Base-by-base conservation (phyloP, 2,797 vertebrate genomes). In the Labeo calbasu region DNA sequence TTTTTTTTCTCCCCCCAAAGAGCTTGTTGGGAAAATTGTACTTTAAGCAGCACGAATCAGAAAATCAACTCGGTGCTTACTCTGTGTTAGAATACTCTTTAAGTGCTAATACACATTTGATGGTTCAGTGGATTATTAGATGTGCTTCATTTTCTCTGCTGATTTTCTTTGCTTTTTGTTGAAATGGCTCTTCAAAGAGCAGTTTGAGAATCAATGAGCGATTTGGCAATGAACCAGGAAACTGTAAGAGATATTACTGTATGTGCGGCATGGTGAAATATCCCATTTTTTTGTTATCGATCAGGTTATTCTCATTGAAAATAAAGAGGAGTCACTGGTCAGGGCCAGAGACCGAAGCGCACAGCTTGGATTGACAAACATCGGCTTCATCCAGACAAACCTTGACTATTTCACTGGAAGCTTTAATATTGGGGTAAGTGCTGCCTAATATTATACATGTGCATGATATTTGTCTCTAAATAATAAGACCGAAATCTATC, bases 371-470 rank as follows among this genome's bases (percentile, higher is more conserved):
- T 94, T 99, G 89, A 93, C 86, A 86, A 99, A 99, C 89, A 93
- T 99, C n/a, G 95, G 94, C 92, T 99, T 99, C 89, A 94, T 99
- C 92, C 98, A 99, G 94, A 95, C 97, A 70, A 99, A 99, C 90
- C 91, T 99, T 91, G 97, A 99, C 87, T 98, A 99, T 91, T 99
- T 98, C 92, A 96, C 92, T 13, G 98, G 98, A 59, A 88, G 89
- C 3, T 99, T 99, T 93, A 94, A 98, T 51, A 94, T 99, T 63
- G 98, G 98, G 95, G 98, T 99, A 93, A 98, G 98, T 91, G 79
- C 7, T 36, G 5, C 40, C 53, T 75, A 10, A n/a, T 75, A 4
- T n/a, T 40, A 21, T 14, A 57, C 10, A 12, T 8, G 4, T 32
- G 25, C 53, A 43, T 40, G 53, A n/a, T 59, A 23, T 23, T 23